A percentile compares a stretch with the other conserved stretches of the same genome.
Conservation (phyloP, 2,888 invertebrate genomes). For the Callosobruchus maculatus region DNA sequence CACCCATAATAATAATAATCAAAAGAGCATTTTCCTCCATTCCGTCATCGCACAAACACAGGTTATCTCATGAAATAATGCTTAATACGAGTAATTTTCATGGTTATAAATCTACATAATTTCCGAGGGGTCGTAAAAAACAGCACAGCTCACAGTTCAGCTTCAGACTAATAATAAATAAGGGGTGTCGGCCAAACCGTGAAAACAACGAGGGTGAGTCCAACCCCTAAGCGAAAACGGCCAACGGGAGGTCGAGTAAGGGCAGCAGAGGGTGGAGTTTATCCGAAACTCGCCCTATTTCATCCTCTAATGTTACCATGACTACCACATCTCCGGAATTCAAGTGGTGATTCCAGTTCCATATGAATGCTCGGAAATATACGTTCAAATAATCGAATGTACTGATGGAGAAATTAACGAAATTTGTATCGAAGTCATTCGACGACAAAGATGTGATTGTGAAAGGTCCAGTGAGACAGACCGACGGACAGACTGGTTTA, state of each 20-base stretch:
- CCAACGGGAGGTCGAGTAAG: background rate
- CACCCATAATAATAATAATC: background rate
- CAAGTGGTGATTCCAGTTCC: conserved; percentile 42
- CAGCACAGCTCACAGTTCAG: conserved; percentile 9
- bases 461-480: conserved; percentile 25
- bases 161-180: conserved; percentile 47
- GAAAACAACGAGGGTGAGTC: background rate
- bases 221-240: background rate
- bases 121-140: background rate
- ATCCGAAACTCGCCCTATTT: conserved; percentile 36
- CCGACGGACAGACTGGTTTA: conserved; percentile 41
- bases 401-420: conserved; percentile 82
- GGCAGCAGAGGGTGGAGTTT: conserved; percentile 37
- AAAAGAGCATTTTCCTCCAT: background rate
- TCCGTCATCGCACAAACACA: background rate
- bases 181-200: conserved; percentile 14
- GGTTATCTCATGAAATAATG: background rate
- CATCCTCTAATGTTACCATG: conserved; percentile 41
- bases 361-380: conserved; percentile 41
- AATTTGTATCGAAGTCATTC: conserved; percentile 87
- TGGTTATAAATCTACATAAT: background rate
- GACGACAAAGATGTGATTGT: conserved; percentile 51
- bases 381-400: conserved; percentile 39
- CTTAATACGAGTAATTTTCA: background rate
- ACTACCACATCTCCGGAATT: conserved; percentile 43